Base-by-base conservation (phyloP, 2,888 invertebrate genomes). In the Vandiemenella viatica region DNA sequence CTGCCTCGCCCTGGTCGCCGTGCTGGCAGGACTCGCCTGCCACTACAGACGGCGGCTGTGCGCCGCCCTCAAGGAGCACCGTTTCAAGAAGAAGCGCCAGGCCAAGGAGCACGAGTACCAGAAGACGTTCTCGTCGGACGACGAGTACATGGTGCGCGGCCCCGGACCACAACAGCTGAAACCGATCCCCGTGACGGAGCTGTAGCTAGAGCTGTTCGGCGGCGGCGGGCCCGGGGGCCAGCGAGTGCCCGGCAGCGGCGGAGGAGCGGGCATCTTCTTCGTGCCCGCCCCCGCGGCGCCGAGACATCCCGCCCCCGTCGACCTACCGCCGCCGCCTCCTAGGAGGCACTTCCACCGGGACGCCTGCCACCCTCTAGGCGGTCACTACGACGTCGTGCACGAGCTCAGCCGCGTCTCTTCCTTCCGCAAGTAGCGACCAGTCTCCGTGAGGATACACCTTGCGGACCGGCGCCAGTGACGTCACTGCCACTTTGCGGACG, bases 181-280 rank as follows among this genome's bases (percentile, higher is more conserved):
- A 50, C 54, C 60, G 67, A 83, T 88, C 62, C 89, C 89, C 58
- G 87, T 88, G 61, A 89, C 89, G 74, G 89, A 88, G 67, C 87
- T 89, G 84, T 89, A 88, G 87, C 88, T 88, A 87, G 87, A 88
- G 77, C 83, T 86, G 72, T 85, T 86, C 84, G 86, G 87, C 84
- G 86, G 87, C 79, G 85, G 86, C 73, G 65, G 67, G 64, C 68
- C 68, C 57, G 63, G 81, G 77, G 73, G 80, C 74, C n/a, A n/a
- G n/a, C n/a, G n/a, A n/a, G n/a, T n/a, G n/a, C n/a, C n/a, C n/a
- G n/a, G n/a, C n/a, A n/a, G n/a, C n/a, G n/a, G n/a, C n/a, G n/a
- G n/a, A n/a, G n/a, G n/a, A n/a, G n/a, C n/a, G n/a, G 79, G 82
- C 75, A 69, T 83, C 73, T 74, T 83, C 79, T 77, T 67, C 58